Conservation (phyloP, 2,113 vertebrate genomes). For the Gulo gulo region DNA sequence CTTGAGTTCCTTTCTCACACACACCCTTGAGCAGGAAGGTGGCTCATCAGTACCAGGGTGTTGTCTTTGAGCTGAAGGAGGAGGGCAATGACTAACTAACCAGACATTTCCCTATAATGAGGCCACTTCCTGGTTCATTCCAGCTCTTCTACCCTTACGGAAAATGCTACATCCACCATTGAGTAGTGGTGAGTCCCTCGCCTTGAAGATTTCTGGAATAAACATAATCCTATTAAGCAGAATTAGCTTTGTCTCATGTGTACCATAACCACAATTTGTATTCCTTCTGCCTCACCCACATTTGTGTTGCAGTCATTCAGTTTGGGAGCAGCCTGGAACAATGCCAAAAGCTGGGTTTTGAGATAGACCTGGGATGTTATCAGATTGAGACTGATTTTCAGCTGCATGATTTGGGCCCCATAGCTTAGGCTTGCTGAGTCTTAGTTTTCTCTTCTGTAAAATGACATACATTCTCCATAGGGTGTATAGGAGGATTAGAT, state of each 20-base stretch:
- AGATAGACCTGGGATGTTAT: not conserved
- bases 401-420: not conserved
- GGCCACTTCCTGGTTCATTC: not conserved
- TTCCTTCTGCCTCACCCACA: not conserved
- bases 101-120: not conserved
- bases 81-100: not conserved
- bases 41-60: not conserved
- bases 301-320: not conserved
- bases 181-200: accelerated
- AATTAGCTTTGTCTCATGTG: not conserved
- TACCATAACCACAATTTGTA: not conserved
- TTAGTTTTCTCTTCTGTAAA: not conserved
- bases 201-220: not conserved
- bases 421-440: not conserved
- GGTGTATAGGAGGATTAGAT: not conserved
- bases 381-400: not conserved
- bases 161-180: not conserved
- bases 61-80: not conserved
- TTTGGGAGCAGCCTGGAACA: not conserved
- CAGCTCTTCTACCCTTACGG: not conserved
- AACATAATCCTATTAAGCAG: not conserved
- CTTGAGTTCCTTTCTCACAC: not conserved
- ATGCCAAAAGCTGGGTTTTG: not conserved
- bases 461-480: not conserved
- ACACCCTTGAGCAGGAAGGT: conserved; percentile 34